These are phyloP conservation scores for Microtus oregoni DNA, from an alignment of 2,113 vertebrate genomes.

Conservation along the genomic window DNA sequence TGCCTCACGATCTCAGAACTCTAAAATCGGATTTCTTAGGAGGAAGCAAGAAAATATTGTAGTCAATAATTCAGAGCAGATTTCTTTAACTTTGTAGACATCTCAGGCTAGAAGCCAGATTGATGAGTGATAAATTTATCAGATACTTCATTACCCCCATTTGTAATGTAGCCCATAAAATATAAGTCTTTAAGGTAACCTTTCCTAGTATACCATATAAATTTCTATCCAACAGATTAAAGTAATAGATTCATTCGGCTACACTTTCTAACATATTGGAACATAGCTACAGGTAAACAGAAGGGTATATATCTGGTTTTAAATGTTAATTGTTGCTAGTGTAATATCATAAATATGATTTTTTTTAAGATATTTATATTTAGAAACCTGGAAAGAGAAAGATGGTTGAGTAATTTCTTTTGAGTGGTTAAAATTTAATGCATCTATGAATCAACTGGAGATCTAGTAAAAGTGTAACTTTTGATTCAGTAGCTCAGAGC, in stretches of 20 bases:
- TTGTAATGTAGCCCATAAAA: background rate
- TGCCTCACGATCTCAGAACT: background rate
- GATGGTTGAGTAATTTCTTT: conserved; percentile 40
- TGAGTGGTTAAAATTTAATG: conserved; percentile 67
- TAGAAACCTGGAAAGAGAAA: conserved; percentile 35
- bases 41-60: background rate
- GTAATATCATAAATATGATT: background rate
- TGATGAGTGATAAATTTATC: background rate
- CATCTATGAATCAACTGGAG: background rate
- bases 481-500: conserved; percentile 37
- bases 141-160: background rate
- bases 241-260: background rate
- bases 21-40: background rate
- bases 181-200: background rate
- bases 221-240: background rate
- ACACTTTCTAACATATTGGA: background rate
- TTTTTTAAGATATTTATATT: conserved; percentile 33
- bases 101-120: background rate
- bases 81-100: background rate
- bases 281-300: background rate
- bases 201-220: background rate
- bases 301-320: background rate
- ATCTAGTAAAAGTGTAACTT: conserved; percentile 50
- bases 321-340: conserved; percentile 23
- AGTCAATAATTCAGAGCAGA: background rate